Base-by-base conservation (phyloP, 2,888 invertebrate species). In the Horisme vitalbata region DNA sequence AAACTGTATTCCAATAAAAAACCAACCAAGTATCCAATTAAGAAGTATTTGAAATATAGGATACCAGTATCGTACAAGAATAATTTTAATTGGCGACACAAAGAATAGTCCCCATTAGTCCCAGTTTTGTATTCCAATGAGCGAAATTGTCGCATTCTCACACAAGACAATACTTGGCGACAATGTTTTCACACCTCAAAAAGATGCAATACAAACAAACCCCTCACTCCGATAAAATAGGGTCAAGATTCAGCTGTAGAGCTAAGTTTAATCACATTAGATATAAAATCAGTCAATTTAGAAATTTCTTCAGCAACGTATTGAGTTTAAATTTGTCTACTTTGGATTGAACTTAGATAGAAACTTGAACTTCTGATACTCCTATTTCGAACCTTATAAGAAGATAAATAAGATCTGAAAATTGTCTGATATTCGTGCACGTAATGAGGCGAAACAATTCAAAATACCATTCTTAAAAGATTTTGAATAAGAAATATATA, bases 391-490 rank as follows among this genome's bases (percentile, higher is more conserved):
- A n/a, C n/a, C n/a, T n/a, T n/a, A n/a, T n/a, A n/a, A n/a, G n/a
- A n/a, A n/a, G n/a, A n/a, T n/a, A n/a, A n/a, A n/a, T 59, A 56
- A 50, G 35, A 45, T 48, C 31, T 33, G 36, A 50, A 39, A 38
- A 46, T 47, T 61, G 70, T 61, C 68, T 68, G 72, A 75, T 74
- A 79, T 79, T 79, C 79, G 79, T 80, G 79, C 78, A 56, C 66
- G 75, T 83, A 85, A 83, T 84, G 84, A 85, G 82, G 79, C 77
- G 79, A 77, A 83, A 79, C 83, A 82, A 82, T 81, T 81, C 78
- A 75, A 77, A 78, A 74, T 76, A 75, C 73, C 68, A 74, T 68
- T 71, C 71, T 65, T 43, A 38, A 44, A 14, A 30, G 27, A 45
- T 47, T 50, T 52, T 47, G 27, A 34, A 39, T 30, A 35, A 41